Evolutionary conservation across 1,140 invertebrate genomes (phyloP).

Genomic region (Saccostrea glomerata): DNA sequence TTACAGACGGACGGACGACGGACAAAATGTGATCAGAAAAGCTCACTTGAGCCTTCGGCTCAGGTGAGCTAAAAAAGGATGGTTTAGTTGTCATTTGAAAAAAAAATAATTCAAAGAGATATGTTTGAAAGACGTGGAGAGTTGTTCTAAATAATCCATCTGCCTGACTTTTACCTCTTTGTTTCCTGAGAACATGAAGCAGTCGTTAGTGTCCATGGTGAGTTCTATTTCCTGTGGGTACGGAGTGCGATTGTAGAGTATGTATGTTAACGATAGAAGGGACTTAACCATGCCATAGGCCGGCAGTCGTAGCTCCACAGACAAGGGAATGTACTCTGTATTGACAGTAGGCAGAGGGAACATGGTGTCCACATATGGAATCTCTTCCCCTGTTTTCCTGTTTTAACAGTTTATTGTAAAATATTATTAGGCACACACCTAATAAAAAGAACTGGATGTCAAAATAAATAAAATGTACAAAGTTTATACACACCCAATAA

Average conservation of each 20-base stretch:
- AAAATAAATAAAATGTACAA: no score
- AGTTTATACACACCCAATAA: no score
- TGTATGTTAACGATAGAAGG: slow-evolving; percentile 83
- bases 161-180: slow-evolving; percentile 84
- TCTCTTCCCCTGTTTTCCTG: slow-evolving; percentile 60
- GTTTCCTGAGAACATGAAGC: slow-evolving; percentile 94
- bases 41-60: no score
- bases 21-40: no score
- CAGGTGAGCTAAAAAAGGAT: no score
- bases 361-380: slow-evolving; percentile 75
- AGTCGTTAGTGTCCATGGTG: slow-evolving; percentile 89
- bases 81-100: no score
- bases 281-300: slow-evolving; percentile 87
- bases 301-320: slow-evolving; percentile 86
- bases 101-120: no score
- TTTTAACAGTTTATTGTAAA: background rate
- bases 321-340: slow-evolving; percentile 85
- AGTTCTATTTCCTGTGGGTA: slow-evolving; percentile 87
- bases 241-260: slow-evolving; percentile 86
- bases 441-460: no score
- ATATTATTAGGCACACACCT: no score
- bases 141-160: no score
- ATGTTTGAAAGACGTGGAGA: no score
- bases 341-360: slow-evolving; percentile 78
- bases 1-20: no score